These are phyloP conservation scores for Phorcus lineatus DNA, from an alignment of 2,888 invertebrate species.

Conservation along the genomic window DNA sequence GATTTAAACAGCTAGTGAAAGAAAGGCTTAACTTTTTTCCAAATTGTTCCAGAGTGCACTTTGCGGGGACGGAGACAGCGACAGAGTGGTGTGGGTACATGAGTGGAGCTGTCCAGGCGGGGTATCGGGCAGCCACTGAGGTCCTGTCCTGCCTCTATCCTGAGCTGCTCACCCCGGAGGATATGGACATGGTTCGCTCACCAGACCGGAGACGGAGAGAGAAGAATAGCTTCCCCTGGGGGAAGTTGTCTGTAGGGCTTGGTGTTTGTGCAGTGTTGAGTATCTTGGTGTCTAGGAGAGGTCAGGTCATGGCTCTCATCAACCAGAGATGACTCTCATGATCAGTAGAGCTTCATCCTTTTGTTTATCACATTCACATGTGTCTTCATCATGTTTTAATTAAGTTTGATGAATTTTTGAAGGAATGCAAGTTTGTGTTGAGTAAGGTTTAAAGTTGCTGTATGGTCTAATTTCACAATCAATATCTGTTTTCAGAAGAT, in stretches of 20 bases:
- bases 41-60: conserved; percentile 62
- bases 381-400: no score
- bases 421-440: no score
- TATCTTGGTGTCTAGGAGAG: not conserved
- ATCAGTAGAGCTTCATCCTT: not conserved
- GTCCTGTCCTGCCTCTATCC: conserved; percentile 42
- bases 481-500: no score
- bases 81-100: conserved; percentile 74
- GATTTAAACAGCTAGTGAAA: no score
- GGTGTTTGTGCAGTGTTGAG: not conserved
- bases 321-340: not conserved
- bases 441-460: no score
- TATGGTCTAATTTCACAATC: no score
- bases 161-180: not conserved
- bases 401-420: no score
- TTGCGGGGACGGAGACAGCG: conserved; percentile 75
- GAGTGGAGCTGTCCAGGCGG: conserved; percentile 74
- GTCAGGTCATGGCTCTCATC: not conserved
- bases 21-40: no score
- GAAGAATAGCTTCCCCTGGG: not conserved
- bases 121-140: conserved; percentile 71
- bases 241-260: not conserved
- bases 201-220: not conserved
- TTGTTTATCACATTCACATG: no score
- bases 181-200: not conserved